phyloP scores from a whole-genome alignment of 2,113 vertebrate species.

The Equus quagga region DNA sequence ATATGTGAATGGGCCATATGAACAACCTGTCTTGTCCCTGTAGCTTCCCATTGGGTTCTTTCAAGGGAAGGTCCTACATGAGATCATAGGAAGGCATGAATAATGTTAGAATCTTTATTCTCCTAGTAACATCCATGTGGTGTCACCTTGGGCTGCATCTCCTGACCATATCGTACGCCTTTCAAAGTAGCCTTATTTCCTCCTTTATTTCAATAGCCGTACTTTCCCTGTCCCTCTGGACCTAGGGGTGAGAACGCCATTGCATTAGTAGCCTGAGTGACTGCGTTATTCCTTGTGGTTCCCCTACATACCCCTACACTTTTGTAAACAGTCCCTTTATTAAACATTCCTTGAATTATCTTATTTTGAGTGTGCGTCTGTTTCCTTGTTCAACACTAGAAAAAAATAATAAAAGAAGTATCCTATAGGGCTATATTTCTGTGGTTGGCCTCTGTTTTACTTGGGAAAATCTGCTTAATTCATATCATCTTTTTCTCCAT shows the following conservation, averaged over 20 bases:
- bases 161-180: neutral
- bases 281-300: neutral
- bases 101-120: neutral
- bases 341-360: conserved; percentile 16
- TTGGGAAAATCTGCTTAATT: neutral
- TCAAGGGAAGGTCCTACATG: neutral
- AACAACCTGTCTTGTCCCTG: rapidly evolving
- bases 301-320: no score
- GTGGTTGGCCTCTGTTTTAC: neutral
- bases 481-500: neutral
- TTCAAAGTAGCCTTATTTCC: neutral
- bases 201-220: neutral
- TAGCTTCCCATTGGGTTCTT: neutral
- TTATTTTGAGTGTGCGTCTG: neutral
- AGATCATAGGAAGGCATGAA: neutral
- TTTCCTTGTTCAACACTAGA: neutral
- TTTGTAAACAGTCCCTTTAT: neutral
- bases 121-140: rapidly evolving
- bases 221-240: rapidly evolving
- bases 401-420: neutral
- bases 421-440: neutral
- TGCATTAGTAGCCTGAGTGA: neutral
- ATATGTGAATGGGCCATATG: neutral
- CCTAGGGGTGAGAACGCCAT: neutral
- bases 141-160: rapidly evolving